Conservation (phyloP, 2,113 vertebrate species). For the Calyptommatus sinebrachiatus region DNA sequence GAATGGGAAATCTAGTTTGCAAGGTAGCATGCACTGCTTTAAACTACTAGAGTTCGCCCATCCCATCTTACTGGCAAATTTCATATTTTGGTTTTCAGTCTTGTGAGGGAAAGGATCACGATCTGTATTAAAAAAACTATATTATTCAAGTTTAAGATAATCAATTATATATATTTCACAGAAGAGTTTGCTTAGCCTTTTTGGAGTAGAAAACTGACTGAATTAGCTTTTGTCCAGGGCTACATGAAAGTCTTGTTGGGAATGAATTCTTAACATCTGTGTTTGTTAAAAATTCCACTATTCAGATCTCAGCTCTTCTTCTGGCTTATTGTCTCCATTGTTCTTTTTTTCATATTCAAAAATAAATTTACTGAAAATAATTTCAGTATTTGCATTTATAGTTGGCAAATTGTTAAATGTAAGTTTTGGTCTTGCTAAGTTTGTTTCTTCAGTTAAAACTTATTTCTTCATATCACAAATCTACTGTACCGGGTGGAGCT, state of each 20-base stretch:
- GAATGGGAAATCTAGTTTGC: neutral
- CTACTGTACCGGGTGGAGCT: too few species aligned
- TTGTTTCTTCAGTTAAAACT: neutral
- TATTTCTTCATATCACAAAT: neutral
- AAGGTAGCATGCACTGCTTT: neutral
- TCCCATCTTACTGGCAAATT: neutral
- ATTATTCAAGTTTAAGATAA: neutral
- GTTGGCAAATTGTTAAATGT: neutral
- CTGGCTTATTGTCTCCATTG: constrained; percentile 1
- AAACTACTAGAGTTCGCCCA: neutral
- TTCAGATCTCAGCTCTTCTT: constrained; percentile 1
- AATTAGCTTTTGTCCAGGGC: constrained; percentile 14
- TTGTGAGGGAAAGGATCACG: neutral
- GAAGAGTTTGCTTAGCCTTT: constrained; percentile 7
- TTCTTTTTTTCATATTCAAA: neutral
- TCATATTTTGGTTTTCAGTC: neutral
- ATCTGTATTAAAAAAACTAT: neutral
- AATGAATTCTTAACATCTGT: constrained; percentile 1
- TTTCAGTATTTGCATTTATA: constrained; percentile 2
- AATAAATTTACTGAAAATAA: constrained; percentile 5
- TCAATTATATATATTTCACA: constrained; percentile 15
- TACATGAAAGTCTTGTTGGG: constrained; percentile 14
- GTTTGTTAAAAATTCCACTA: constrained; percentile 7
- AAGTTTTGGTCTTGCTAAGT: neutral
- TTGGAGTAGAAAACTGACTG: constrained; percentile 8